Evolutionary conservation across 23 tunicate genomes (phyloP).

Genomic region (Ciona savignyi): DNA sequence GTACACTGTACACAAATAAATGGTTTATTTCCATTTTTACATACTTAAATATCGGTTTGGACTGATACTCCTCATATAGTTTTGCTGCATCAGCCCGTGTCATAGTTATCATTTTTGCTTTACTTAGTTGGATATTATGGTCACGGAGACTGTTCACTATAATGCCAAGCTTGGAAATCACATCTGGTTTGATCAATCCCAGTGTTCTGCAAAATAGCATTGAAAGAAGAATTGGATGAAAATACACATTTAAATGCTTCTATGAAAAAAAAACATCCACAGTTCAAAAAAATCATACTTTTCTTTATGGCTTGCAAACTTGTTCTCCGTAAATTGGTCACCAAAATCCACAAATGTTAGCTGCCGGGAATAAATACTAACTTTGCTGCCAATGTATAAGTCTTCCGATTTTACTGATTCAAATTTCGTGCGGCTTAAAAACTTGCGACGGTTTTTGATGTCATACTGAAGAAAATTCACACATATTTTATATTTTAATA

Average conservation of each 20-base stretch:
- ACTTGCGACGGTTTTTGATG: conserved; percentile 78
- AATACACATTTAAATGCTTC: too few species aligned
- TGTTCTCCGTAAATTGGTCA: conserved; percentile 65
- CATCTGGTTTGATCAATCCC: conserved; percentile 81
- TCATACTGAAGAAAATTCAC: conserved; percentile 42
- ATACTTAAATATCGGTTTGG: conserved; percentile 66
- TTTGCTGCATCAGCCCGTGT: conserved; percentile 34
- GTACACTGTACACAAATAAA: too few species aligned
- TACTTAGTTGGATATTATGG: conserved; percentile 46
- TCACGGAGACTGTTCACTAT: conserved; percentile 46
- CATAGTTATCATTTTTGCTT: conserved; percentile 61
- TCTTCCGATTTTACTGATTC: conserved; percentile 42
- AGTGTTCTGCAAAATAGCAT: conserved; percentile 43
- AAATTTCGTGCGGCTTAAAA: conserved; percentile 73
- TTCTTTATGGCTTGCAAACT: conserved; percentile 68
- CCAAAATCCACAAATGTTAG: conserved; percentile 84
- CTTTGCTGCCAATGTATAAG: conserved; percentile 79
- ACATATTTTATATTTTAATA: background rate
- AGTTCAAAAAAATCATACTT: too few species aligned
- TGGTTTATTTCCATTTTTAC: too few species aligned
- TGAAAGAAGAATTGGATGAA: background rate
- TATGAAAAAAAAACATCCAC: too few species aligned
- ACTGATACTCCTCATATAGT: conserved; percentile 60
- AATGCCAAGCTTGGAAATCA: conserved; percentile 50
- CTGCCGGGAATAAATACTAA: conserved; percentile 76